Evolutionary conservation across 2,888 invertebrate species (phyloP), one percentile per base, ranked within the genome.

Genomic region (Caenorhabditis japonica): DNA sequence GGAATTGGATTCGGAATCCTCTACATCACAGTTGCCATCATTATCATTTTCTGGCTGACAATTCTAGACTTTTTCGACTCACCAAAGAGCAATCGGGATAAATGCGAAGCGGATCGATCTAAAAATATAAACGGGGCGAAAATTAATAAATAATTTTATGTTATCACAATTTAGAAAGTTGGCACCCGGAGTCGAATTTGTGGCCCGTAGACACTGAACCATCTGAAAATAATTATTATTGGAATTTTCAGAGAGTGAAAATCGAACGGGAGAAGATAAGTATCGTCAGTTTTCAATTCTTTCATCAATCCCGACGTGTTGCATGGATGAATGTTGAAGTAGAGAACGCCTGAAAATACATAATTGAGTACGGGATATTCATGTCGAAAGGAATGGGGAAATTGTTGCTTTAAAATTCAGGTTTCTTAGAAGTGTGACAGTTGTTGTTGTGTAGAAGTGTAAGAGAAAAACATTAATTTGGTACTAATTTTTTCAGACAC

Each of bases 1-100:
- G 87, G 87, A 13, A 69, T 81, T 7, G 80, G 83, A 5, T 86
- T 87, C 75, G 87, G 87, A 17, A 58, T 84, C n/a, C 66, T 87
- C 10, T 87, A 85, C 77, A 76, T 83, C 21, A 68, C 80, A 53
- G 83, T 82, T 7, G 78, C 81, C 1, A 39, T 74, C 27, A 68
- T 87, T 27, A 79, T 84, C 39, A 64, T 81, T 30, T 46, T 85
- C 13, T 38, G 80, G 13, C 55, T 85, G 12, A 38, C 34, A 13
- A 44, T 85, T 13, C 53, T 84, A 10, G 75, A 84, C 44, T 64
- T 72, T 27, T 79, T 82, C 60, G 81, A 81, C 56, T 59, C 77
- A 7, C 72, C 75, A 8, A 15, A 51, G 2, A 60, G 25, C 12
- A 68, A 58, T 21, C 39, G 43, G 25, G 12, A 17, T 0, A 30